These are phyloP conservation scores for Macropis europaea DNA, from an alignment of 2,888 invertebrate genomes.

Conservation along the genomic window DNA sequence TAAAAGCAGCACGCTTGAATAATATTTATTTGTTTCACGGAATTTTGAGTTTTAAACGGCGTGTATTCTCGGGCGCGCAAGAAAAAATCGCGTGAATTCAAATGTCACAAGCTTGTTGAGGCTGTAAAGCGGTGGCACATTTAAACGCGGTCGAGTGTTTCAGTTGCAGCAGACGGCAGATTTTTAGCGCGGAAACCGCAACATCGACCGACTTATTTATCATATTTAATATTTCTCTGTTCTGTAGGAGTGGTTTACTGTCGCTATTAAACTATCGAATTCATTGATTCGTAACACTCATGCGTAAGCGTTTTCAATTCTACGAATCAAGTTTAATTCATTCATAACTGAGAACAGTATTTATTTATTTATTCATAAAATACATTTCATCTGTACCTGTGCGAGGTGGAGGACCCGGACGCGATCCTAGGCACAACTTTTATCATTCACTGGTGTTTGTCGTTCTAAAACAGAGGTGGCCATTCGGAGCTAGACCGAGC, in stretches of 20 bases:
- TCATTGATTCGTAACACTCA: background rate
- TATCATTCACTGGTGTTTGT: no score
- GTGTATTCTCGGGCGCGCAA: background rate
- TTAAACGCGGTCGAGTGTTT: conserved; percentile 30
- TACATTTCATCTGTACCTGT: no score
- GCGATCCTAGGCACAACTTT: no score
- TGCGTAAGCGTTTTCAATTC: no score
- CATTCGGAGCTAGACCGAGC: no score
- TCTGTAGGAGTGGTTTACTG: background rate
- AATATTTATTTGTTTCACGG: conserved; percentile 14
- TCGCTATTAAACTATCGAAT: background rate
- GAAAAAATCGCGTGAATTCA: conserved; percentile 17
- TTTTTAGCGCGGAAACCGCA: conserved; percentile 11
- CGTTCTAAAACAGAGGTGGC: no score
- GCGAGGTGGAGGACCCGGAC: no score
- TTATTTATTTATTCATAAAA: no score
- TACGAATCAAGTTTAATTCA: no score
- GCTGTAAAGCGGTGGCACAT: conserved; percentile 3
- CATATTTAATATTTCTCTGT: background rate
- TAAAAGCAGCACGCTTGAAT: background rate
- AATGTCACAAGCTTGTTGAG: conserved; percentile 12
- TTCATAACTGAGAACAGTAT: no score
- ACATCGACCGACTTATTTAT: conserved; percentile 12
- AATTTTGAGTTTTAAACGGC: background rate
- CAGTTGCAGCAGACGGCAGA: conserved; percentile 10